Base-by-base conservation (phyloP, 2,113 vertebrate species). In the Cervus canadensis region DNA sequence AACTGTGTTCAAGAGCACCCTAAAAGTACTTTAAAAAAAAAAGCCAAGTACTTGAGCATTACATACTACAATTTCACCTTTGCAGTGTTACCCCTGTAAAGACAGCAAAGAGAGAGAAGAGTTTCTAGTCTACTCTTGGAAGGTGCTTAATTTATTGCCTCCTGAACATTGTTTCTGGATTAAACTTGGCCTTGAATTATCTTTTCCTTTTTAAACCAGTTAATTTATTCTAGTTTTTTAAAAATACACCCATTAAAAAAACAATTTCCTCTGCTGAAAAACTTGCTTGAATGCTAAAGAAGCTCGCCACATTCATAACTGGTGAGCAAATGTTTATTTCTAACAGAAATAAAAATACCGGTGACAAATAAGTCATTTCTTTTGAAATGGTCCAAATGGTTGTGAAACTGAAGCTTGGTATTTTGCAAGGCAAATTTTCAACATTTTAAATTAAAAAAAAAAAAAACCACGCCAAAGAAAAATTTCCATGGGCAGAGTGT, bases 231-330 rank as follows among this genome's bases (percentile, higher is more conserved):
- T 36, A 33, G 17, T 45, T 97, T 90, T 95, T 86, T 4, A 45
- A 93, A 89, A 81, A 71, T 30, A 90, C 3, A 64, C 48, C 56
- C 48, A 57, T 91, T 54, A 54, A 19, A 28, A 83, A 62, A 48
- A 94, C 48, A 17, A 25, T 84, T 94, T 81, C n/a, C 71, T 79
- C 43, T 89, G 50, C 56, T 25, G 28, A 60, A 81, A 84, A 89
- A 79, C 28, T 52, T 86, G n/a, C 52, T 79, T 84, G 40, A 85
- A 92, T 71, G 50, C 59, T 71, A 7, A 56, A 56, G 86, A 52
- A 57, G 28, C 12, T 83, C 25, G 26, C 71, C n/a, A 57, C 45
- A 30, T 45, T 40, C 59, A 28, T 26, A 25, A 60, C 36, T 74
- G 54, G 33, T 40, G 50, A 95, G 25, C 45, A 64, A 74, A 36